These are phyloP conservation scores for Corbicula japonica DNA, from an alignment of 2,888 invertebrate species.

Conservation along the genomic window DNA sequence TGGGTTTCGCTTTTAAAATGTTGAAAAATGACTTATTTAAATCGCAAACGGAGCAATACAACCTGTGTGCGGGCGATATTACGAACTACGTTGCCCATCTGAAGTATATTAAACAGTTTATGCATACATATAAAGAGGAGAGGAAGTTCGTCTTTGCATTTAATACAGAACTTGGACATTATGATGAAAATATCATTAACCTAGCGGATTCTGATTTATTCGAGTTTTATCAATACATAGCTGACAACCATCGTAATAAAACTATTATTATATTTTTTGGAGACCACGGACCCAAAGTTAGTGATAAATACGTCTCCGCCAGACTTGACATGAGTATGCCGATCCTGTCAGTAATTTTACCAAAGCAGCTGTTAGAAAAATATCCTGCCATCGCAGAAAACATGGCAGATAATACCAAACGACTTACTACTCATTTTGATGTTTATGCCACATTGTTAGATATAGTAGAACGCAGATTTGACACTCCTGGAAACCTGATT, in stretches of 20 bases:
- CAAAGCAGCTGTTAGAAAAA: not conserved
- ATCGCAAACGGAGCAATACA: conserved; percentile 17
- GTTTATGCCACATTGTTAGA: conserved; percentile 16
- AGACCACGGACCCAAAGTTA: conserved; percentile 13
- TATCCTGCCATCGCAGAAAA: not conserved
- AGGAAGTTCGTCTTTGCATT: conserved; percentile 25
- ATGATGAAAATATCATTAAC: conserved; percentile 10
- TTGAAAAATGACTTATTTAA: conserved; percentile 14
- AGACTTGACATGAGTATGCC: conserved; percentile 24
- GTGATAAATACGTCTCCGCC: not conserved
- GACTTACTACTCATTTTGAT: conserved; percentile 25
- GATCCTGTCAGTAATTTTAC: not conserved
- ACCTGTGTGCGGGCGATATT: conserved; percentile 11
- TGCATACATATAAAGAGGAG: not conserved
- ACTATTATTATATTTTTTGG: conserved; percentile 18
- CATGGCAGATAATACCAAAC: conserved; percentile 1
- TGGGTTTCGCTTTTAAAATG: conserved; percentile 1
- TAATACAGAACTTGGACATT: conserved; percentile 11
- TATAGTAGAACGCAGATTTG: not conserved
- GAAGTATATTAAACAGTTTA: conserved; percentile 14
- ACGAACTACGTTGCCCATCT: conserved; percentile 12
- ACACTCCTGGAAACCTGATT: not conserved
- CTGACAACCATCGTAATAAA: not conserved
- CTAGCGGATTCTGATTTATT: conserved; percentile 4
- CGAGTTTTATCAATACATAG: not conserved